phyloP scores from a whole-genome alignment of 2,113 vertebrate genomes.

The Megaceryle torquata region DNA sequence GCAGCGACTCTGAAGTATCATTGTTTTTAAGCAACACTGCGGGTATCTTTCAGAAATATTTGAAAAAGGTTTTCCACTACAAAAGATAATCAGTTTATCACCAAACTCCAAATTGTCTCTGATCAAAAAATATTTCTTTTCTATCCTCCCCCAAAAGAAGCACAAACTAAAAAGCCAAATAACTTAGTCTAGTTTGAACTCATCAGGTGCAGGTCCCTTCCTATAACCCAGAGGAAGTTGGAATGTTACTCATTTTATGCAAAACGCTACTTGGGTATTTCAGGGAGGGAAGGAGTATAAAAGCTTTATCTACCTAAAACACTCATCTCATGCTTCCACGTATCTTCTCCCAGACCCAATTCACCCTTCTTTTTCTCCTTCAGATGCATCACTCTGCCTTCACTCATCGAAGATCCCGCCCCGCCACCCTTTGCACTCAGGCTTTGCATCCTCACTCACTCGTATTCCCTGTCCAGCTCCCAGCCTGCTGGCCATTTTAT shows the following conservation, averaged over 20 bases:
- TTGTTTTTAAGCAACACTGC: not conserved
- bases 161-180: not conserved
- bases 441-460: not conserved
- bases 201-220: not conserved
- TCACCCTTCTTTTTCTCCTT: not conserved
- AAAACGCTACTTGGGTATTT: not conserved
- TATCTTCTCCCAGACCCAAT: not conserved
- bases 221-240: not conserved
- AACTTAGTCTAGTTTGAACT: not conserved
- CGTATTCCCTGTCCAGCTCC: not conserved
- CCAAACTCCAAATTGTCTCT: not conserved
- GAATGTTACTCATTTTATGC: not conserved
- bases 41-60: not conserved
- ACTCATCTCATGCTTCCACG: not conserved
- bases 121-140: not conserved
- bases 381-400: not conserved
- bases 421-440: not conserved
- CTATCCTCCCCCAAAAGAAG: not conserved
- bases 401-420: accelerated
- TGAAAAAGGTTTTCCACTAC: not conserved
- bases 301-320: not conserved
- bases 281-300: not conserved
- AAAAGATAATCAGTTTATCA: not conserved
- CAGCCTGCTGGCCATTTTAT: not conserved
- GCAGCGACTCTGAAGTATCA: not conserved